Percentiles rank a stretch among this genome's conserved stretches.
phyloP scores from a whole-genome alignment of 1,140 invertebrate species.

The Drosophila arawakana region DNA sequence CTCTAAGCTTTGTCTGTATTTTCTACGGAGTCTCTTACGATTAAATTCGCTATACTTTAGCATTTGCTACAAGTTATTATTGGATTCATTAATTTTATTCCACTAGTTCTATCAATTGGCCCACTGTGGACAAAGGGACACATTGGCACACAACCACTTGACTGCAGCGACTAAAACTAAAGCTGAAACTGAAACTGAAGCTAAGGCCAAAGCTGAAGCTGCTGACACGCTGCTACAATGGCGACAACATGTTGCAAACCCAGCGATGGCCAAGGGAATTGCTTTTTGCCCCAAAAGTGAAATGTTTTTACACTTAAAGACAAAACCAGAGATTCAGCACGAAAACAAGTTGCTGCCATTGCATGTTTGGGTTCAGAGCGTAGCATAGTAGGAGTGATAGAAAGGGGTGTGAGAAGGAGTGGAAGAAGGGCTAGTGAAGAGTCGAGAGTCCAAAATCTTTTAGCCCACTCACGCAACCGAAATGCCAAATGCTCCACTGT shows the following conservation, averaged over 20 bases:
- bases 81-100: no score
- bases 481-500: slow-evolving; percentile 29
- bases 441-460: slow-evolving; percentile 45
- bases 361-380: slow-evolving; percentile 29
- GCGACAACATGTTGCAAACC: slow-evolving; percentile 72
- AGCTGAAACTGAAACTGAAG: slow-evolving; percentile 1
- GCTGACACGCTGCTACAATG: slow-evolving; percentile 73
- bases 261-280: slow-evolving; percentile 49
- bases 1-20: no score
- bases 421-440: background rate
- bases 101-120: no score
- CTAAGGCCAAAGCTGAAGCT: slow-evolving; percentile 39
- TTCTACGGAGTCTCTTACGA: no score
- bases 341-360: slow-evolving; percentile 48
- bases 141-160: slow-evolving; percentile 58
- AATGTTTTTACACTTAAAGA: slow-evolving; percentile 83
- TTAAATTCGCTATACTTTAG: no score
- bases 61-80: no score
- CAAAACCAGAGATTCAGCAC: slow-evolving; percentile 77
- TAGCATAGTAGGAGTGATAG: background rate
- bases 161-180: slow-evolving; percentile 58
- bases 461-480: slow-evolving; percentile 43
- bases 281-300: slow-evolving; percentile 72
- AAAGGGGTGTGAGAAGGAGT: background rate
- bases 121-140: slow-evolving; percentile 9